Evolutionary conservation across 2,888 invertebrate genomes (phyloP).

Genomic region (Masnerella sp.): DNA sequence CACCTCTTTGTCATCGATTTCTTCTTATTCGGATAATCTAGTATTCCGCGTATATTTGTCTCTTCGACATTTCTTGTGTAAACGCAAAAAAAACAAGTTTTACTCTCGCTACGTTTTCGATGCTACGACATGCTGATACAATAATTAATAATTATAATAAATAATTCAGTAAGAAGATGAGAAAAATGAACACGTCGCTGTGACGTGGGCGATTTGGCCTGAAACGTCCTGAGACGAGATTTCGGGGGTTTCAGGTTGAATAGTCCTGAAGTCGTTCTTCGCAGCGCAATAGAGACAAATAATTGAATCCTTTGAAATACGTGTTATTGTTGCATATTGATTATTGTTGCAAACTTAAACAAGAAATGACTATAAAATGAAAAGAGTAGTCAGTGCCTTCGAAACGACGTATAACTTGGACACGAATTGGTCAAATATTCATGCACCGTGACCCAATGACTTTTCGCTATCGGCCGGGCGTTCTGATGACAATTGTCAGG

Average conservation of each 20-base stretch:
- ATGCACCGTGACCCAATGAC: conserved; percentile 3
- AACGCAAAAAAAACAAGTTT: conserved; percentile 43
- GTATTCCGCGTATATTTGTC: conserved; percentile 50
- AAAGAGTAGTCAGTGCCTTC: conserved; percentile 64
- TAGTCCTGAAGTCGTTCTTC: conserved; percentile 22
- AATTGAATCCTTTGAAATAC: conserved; percentile 58
- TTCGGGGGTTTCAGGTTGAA: conserved; percentile 10
- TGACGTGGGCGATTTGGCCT: conserved; percentile 30
- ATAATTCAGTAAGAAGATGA: conserved; percentile 40
- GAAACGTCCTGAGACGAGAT: conserved; percentile 8
- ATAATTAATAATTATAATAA: conserved; percentile 57
- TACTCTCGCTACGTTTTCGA: conserved; percentile 58
- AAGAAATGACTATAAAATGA: conserved; percentile 65
- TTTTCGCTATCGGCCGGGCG: neutral
- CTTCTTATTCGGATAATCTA: conserved; percentile 57
- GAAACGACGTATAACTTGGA: conserved; percentile 32
- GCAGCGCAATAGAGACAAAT: conserved; percentile 56
- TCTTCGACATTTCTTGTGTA: conserved; percentile 57
- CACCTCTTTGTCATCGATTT: conserved; percentile 57
- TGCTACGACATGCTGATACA: conserved; percentile 60
- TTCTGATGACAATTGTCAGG: too few relatives aligned
- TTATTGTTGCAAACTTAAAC: conserved; percentile 57
- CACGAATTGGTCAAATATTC: conserved; percentile 11
- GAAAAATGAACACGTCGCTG: conserved; percentile 10
- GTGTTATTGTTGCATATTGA: conserved; percentile 60